Evolutionary conservation across 1,140 invertebrate species (phyloP).

Genomic region (Copidosoma floridanum): DNA sequence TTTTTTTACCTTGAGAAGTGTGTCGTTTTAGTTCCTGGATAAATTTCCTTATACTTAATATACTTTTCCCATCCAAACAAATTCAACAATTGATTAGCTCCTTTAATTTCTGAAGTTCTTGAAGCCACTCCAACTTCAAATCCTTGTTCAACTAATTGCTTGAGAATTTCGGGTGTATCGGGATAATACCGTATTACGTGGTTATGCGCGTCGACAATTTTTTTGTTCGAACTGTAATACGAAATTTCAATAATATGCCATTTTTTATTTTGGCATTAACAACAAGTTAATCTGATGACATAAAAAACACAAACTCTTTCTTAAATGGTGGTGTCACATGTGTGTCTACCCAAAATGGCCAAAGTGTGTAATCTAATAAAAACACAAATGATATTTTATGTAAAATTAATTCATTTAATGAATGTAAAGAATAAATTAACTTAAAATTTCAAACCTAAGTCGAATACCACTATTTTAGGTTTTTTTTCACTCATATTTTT

Average conservation of each 20-base stretch:
- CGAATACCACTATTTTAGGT: slow-evolving; percentile 59
- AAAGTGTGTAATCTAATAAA: slow-evolving; percentile 72
- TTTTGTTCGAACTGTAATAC: slow-evolving; percentile 49
- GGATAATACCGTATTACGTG: slow-evolving; percentile 59
- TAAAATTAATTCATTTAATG: no score
- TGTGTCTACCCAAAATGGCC: slow-evolving; percentile 77
- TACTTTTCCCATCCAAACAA: slow-evolving; percentile 72
- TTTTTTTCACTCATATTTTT: slow-evolving; percentile 33
- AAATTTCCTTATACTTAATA: slow-evolving; percentile 72
- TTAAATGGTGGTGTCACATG: slow-evolving; percentile 68
- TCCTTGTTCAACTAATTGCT: slow-evolving; percentile 58
- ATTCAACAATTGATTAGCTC: slow-evolving; percentile 66
- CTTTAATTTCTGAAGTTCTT: slow-evolving; percentile 65
- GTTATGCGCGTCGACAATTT: slow-evolving; percentile 58
- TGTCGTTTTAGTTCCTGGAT: slow-evolving; percentile 68
- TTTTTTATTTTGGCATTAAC: no score
- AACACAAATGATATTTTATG: no score
- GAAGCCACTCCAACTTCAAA: slow-evolving; percentile 66
- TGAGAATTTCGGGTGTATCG: slow-evolving; percentile 65
- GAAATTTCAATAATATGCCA: no score
- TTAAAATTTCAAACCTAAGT: slow-evolving; percentile 54
- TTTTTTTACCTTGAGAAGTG: slow-evolving; percentile 68
- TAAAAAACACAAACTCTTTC: slow-evolving; percentile 47
- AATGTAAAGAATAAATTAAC: not conserved
- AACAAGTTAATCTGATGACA: no score